These are phyloP conservation scores for Ceyx erithaca DNA, from an alignment of 2,797 vertebrate genomes.

Conservation along the genomic window DNA sequence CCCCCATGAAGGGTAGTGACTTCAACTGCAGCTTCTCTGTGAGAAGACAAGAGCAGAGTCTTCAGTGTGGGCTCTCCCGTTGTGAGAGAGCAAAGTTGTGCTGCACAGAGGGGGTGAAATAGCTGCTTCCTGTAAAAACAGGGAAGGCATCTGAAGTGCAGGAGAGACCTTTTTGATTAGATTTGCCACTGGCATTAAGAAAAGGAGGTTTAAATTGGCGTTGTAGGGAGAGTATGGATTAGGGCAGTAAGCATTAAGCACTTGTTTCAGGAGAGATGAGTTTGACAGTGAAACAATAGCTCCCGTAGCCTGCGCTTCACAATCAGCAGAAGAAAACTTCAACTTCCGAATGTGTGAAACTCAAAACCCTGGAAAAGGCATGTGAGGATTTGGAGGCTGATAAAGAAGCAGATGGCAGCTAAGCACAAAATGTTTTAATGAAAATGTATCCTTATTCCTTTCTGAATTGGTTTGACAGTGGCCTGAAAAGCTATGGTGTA, in stretches of 20 bases:
- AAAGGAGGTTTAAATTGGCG: background rate
- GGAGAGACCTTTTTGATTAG: background rate
- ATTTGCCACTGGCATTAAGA: background rate
- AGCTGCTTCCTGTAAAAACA: background rate
- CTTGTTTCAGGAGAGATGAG: background rate
- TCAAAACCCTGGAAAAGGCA: conserved; percentile 12
- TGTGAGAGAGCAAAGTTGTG: background rate
- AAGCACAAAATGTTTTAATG: conserved; percentile 70
- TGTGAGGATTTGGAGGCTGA: conserved; percentile 59
- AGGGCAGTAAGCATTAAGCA: background rate
- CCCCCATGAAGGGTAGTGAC: background rate
- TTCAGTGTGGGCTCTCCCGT: background rate
- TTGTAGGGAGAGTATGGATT: background rate
- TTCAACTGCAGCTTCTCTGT: background rate
- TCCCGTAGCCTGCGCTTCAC: background rate
- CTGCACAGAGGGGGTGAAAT: background rate
- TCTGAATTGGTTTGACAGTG: conserved; percentile 58
- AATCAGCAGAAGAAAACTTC: background rate
- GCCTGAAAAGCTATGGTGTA: conserved; percentile 26
- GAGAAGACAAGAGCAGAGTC: background rate
- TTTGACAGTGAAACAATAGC: background rate
- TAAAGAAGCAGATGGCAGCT: conserved; percentile 65
- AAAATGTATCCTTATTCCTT: conserved; percentile 41
- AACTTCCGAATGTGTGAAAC: conserved; percentile 20
- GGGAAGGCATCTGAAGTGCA: accelerated